These are phyloP conservation scores for Dreissena polymorpha DNA, from an alignment of 1,140 invertebrate genomes.

Conservation along the genomic window DNA sequence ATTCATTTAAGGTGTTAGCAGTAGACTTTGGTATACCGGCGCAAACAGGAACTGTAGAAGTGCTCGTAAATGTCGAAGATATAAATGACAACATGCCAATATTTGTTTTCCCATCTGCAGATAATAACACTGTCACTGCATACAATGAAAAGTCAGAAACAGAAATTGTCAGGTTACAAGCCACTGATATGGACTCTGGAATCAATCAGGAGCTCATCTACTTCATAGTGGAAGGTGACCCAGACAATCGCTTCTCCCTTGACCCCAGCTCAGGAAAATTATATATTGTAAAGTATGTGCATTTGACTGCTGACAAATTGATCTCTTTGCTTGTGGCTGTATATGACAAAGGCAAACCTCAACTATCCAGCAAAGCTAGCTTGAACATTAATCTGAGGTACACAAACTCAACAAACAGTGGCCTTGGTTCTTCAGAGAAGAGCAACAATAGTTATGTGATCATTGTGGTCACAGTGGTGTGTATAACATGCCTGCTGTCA, in stretches of 20 bases:
- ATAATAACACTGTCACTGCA: slow-evolving; percentile 37
- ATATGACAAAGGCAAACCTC: slow-evolving; percentile 61
- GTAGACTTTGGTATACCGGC: slow-evolving; percentile 44
- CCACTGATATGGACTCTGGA: slow-evolving; percentile 59
- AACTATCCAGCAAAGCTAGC: slow-evolving; percentile 37
- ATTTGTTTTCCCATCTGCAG: slow-evolving; percentile 48
- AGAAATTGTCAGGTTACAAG: slow-evolving; percentile 46
- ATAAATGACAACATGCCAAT: slow-evolving; percentile 52
- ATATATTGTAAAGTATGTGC: slow-evolving; percentile 43
- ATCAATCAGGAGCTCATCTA: slow-evolving; percentile 60
- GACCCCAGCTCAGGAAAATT: slow-evolving; percentile 61
- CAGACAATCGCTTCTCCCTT: slow-evolving; percentile 60
- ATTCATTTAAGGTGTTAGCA: slow-evolving; percentile 47
- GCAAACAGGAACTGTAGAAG: slow-evolving; percentile 41
- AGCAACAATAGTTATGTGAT: slow-evolving; percentile 62
- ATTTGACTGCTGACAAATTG: slow-evolving; percentile 47
- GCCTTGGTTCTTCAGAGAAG: neutral
- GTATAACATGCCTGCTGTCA: slow-evolving; percentile 63
- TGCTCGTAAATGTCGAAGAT: slow-evolving; percentile 45
- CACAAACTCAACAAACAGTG: slow-evolving; percentile 18
- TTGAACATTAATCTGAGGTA: slow-evolving; percentile 54
- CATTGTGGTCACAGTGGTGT: slow-evolving; percentile 66
- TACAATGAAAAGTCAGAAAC: slow-evolving; percentile 47
- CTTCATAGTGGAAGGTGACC: slow-evolving; percentile 63
- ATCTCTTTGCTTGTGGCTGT: slow-evolving; percentile 60